These are phyloP conservation scores for Aplodontia rufa DNA, from an alignment of 2,113 vertebrate species.

Conservation along the genomic window DNA sequence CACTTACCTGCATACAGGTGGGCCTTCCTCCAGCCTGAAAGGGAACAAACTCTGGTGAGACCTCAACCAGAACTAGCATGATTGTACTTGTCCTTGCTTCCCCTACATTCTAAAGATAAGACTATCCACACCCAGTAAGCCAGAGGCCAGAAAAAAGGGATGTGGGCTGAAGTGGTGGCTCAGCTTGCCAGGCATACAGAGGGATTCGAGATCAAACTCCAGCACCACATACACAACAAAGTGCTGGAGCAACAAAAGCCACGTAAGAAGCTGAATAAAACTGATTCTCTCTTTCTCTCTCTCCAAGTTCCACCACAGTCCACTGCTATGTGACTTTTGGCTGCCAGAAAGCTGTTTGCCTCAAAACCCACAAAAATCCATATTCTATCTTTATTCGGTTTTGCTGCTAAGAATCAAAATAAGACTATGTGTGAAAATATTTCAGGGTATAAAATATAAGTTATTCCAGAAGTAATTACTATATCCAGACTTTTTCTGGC, in stretches of 20 bases:
- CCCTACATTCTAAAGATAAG: not conserved
- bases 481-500: not conserved
- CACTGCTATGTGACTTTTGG: no score
- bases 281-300: no score
- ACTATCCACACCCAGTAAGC: no score
- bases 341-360: not conserved
- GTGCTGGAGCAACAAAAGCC: no score
- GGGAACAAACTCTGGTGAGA: conserved; percentile 31
- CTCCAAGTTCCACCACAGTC: not conserved
- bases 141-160: not conserved
- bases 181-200: no score
- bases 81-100: accelerated
- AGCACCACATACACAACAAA: no score
- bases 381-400: not conserved
- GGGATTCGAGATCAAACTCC: no score
- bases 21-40: conserved; percentile 60
- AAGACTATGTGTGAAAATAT: not conserved
- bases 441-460: not conserved
- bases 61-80: not conserved
- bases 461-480: not conserved
- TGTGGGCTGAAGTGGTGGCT: no score
- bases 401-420: not conserved
- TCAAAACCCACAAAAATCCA: not conserved
- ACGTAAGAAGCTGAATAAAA: no score
- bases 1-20: conserved; percentile 18